These are phyloP conservation scores for Mirza zaza DNA, from an alignment of 2,113 vertebrate genomes.

Conservation along the genomic window DNA sequence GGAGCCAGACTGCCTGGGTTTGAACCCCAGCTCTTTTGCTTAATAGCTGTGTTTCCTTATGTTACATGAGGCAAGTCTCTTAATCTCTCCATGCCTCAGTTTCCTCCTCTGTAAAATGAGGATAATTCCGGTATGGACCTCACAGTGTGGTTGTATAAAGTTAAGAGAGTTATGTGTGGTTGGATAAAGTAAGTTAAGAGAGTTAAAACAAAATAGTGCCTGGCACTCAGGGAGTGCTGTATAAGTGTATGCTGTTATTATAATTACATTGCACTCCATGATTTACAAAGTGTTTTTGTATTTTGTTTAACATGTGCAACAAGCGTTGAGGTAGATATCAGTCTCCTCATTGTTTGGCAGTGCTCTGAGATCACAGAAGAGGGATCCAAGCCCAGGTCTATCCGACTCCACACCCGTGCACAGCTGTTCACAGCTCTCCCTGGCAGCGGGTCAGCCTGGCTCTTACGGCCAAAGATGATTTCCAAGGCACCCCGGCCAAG, in stretches of 20 bases:
- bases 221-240: not conserved
- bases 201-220: not conserved
- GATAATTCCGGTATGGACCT: not conserved
- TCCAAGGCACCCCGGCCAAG: not conserved
- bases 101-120: not conserved
- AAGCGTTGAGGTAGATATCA: not conserved
- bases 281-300: not conserved
- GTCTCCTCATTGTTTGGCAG: not conserved
- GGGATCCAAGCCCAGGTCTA: not conserved
- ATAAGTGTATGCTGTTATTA: not conserved
- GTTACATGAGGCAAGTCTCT: not conserved
- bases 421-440: not conserved
- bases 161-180: too few relatives aligned
- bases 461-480: not conserved
- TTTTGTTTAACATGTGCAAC: not conserved
- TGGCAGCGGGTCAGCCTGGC: not conserved
- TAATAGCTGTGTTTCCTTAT: not conserved
- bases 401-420: accelerated
- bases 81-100: not conserved
- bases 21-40: not conserved
- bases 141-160: not conserved
- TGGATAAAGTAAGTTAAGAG: too few relatives aligned
- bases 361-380: not conserved
- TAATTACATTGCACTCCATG: not conserved
- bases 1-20: not conserved